These are phyloP conservation scores for Chionodraco myersi DNA, from an alignment of 2,113 vertebrate species.

Conservation along the genomic window DNA sequence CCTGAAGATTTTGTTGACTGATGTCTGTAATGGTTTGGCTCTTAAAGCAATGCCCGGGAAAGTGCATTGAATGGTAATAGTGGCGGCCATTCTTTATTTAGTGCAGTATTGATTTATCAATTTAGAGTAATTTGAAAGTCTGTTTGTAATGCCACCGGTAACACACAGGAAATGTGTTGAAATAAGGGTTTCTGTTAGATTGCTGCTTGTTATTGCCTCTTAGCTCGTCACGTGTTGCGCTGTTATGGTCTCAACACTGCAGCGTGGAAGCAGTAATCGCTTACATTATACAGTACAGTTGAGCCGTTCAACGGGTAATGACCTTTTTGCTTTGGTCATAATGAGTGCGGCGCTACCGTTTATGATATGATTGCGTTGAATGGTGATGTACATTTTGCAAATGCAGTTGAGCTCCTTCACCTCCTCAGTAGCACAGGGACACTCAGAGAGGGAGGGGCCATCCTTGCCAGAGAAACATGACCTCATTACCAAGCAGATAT, in stretches of 20 bases:
- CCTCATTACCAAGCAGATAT: conserved; percentile 67
- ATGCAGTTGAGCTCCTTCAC: conserved; percentile 34
- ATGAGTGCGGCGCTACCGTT: conserved; percentile 12
- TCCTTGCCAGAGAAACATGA: conserved; percentile 31
- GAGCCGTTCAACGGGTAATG: neutral
- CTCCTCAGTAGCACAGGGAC: conserved; percentile 22
- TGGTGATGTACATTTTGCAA: conserved; percentile 7
- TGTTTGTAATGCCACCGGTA: conserved; percentile 36
- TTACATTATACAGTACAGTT: neutral
- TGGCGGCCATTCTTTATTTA: conserved; percentile 48
- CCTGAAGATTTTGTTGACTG: conserved; percentile 29
- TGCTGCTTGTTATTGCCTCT: conserved; percentile 21
- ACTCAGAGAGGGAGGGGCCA: conserved; percentile 16
- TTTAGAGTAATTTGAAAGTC: conserved; percentile 23
- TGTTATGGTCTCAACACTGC: conserved; percentile 18
- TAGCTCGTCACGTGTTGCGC: neutral
- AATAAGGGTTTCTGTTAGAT: conserved; percentile 4
- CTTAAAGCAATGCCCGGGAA: neutral
- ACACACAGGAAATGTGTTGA: conserved; percentile 36
- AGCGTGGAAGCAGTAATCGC: conserved; percentile 14
- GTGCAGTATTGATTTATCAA: conserved; percentile 49
- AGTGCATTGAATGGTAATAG: conserved; percentile 28
- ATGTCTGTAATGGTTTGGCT: neutral
- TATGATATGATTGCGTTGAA: conserved; percentile 22
- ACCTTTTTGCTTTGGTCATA: neutral